These are phyloP conservation scores for Diplolepis rosae DNA, from an alignment of 2,888 invertebrate genomes.

Conservation along the genomic window DNA sequence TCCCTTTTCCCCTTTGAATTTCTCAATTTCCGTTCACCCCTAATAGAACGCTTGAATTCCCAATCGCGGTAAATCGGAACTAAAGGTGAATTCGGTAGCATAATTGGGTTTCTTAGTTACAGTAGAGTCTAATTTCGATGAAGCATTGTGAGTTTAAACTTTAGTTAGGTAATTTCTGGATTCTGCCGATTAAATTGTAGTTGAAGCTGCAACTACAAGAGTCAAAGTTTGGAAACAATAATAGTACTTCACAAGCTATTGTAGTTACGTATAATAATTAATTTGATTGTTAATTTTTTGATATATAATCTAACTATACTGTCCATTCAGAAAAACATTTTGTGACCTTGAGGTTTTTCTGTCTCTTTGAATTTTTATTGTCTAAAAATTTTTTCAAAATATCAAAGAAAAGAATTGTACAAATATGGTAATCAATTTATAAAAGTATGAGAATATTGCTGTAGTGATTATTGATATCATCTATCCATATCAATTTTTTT, in stretches of 20 bases:
- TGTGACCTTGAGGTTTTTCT: too few species aligned
- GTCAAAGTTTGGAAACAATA: not conserved
- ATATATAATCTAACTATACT: too few species aligned
- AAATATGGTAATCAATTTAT: too few species aligned
- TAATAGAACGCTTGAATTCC: not conserved
- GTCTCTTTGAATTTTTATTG: too few species aligned
- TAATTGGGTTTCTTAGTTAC: conserved; percentile 2
- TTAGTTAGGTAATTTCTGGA: not conserved
- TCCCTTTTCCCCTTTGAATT: conserved; percentile 38
- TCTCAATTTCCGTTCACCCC: conserved; percentile 44
- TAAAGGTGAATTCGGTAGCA: not conserved
- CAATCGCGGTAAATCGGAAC: not conserved
- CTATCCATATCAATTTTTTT: too few species aligned
- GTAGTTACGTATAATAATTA: too few species aligned
- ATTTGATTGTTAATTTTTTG: too few species aligned
- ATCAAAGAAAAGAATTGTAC: too few species aligned
- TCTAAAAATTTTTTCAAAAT: too few species aligned
- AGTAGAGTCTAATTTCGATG: conserved; percentile 4
- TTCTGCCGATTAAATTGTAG: not conserved
- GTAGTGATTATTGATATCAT: too few species aligned
- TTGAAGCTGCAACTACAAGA: not conserved
- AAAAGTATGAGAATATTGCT: too few species aligned
- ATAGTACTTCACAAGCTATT: not conserved
- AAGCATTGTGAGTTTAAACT: not conserved
- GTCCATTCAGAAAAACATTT: too few species aligned